phyloP scores from a whole-genome alignment of 2,113 vertebrate species.

The Thunnus maccoyii region DNA sequence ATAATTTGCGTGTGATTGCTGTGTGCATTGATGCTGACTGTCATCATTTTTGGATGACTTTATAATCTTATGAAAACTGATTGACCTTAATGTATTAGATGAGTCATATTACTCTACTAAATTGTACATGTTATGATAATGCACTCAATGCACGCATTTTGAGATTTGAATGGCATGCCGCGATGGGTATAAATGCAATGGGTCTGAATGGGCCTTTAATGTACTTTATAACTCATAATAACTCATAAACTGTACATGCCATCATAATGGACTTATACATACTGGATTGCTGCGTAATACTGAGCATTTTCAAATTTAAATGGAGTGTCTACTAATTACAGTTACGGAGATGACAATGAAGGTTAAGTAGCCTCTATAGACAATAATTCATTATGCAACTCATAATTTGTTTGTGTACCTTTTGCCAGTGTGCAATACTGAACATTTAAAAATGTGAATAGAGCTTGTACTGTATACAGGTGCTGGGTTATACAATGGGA shows the following conservation, averaged over 20 bases:
- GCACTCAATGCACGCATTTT: background rate
- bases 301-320: background rate
- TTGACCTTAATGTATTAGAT: background rate
- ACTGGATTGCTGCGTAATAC: background rate
- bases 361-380: background rate
- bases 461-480: background rate
- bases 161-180: background rate
- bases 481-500: background rate
- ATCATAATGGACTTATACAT: background rate
- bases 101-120: background rate
- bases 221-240: too few relatives aligned
- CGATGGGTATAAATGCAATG: background rate
- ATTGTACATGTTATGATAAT: conserved; percentile 8
- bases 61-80: conserved; percentile 8
- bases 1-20: background rate
- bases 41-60: conserved; percentile 23
- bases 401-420: background rate
- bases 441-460: background rate
- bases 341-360: background rate
- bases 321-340: background rate
- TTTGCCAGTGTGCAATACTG: background rate
- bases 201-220: background rate
- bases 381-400: background rate
- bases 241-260: background rate
- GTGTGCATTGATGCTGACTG: too few relatives aligned